Evolutionary conservation across 2,797 vertebrate genomes (phyloP).

Genomic region (Okamejei kenojei): DNA sequence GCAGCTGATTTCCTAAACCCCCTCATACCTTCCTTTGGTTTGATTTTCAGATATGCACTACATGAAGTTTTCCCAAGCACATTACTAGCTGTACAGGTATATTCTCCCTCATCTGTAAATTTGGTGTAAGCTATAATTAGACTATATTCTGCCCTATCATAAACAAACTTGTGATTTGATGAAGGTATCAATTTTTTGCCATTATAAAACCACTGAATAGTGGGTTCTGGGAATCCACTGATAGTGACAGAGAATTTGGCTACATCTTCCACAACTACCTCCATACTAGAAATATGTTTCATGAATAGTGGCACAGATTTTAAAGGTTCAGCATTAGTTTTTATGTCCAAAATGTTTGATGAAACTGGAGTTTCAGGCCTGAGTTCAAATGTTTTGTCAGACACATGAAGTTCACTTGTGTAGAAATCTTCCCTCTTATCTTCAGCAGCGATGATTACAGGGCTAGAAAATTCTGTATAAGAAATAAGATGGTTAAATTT

Average conservation of each 20-base stretch:
- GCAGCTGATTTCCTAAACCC: constrained; percentile 39
- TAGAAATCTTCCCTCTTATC: constrained; percentile 72
- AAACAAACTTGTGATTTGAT: constrained; percentile 63
- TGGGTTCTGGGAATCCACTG: constrained; percentile 71
- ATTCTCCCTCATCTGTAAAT: constrained; percentile 74
- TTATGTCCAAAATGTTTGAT: constrained; percentile 65
- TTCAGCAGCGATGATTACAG: constrained; percentile 70
- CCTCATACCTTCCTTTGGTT: constrained; percentile 48
- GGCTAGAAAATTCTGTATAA: constrained; percentile 79
- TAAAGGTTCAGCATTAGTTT: constrained; percentile 58
- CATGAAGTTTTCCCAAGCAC: constrained; percentile 66
- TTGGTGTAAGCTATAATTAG: constrained; percentile 69
- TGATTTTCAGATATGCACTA: constrained; percentile 69
- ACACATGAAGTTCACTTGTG: constrained; percentile 70
- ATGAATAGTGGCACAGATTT: constrained; percentile 67
- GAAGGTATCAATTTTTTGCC: constrained; percentile 60
- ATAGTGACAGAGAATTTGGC: constrained; percentile 71
- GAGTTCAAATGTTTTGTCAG: constrained; percentile 85
- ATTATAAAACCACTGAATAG: constrained; percentile 80
- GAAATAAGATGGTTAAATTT: constrained; percentile 63
- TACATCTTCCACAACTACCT: constrained; percentile 64
- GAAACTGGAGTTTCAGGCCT: constrained; percentile 73
- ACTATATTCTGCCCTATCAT: constrained; percentile 70
- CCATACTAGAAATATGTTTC: constrained; percentile 60
- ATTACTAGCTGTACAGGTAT: constrained; percentile 73